Percentiles rank a stretch among this genome's conserved stretches.
phyloP scores from a whole-genome alignment of 2,797 vertebrate genomes.

The Sebastes baramenuke region DNA sequence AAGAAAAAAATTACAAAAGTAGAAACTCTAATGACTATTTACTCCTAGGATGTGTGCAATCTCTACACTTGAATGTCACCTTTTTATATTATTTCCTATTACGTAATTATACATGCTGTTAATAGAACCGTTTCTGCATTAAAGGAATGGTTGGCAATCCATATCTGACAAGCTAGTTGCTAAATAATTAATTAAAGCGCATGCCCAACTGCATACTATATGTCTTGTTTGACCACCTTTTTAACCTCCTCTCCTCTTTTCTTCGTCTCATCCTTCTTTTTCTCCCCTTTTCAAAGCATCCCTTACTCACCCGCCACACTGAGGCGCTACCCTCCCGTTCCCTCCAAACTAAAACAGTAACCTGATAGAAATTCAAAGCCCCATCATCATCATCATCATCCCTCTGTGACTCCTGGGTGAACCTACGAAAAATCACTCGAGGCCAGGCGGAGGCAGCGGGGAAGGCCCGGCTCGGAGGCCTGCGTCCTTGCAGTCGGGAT shows the following conservation, averaged over 20 bases:
- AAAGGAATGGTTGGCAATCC: neutral
- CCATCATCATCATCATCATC: neutral
- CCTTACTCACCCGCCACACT: conserved; percentile 19
- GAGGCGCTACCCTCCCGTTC: conserved; percentile 42
- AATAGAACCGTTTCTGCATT: neutral
- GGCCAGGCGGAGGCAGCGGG: conserved; percentile 5
- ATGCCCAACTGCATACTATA: neutral
- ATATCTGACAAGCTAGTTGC: neutral
- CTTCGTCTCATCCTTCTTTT: neutral
- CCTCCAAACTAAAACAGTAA: conserved; percentile 37
- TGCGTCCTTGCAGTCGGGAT: conserved; percentile 42
- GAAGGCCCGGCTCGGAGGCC: no score
- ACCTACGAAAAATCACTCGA: conserved; percentile 35
- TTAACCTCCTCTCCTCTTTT: neutral
- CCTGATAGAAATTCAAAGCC: conserved; percentile 43
- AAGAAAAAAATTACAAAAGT: neutral
- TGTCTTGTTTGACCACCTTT: neutral
- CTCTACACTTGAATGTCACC: neutral
- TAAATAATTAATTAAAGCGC: neutral
- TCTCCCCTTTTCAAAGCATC: neutral
- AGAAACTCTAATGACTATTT: neutral
- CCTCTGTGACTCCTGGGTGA: conserved; percentile 58
- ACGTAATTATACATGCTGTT: neutral
- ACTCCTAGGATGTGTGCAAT: neutral
- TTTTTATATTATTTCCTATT: neutral